These are phyloP conservation scores for Neotoxoptera formosana DNA, from an alignment of 1,140 invertebrate genomes.

Conservation along the genomic window DNA sequence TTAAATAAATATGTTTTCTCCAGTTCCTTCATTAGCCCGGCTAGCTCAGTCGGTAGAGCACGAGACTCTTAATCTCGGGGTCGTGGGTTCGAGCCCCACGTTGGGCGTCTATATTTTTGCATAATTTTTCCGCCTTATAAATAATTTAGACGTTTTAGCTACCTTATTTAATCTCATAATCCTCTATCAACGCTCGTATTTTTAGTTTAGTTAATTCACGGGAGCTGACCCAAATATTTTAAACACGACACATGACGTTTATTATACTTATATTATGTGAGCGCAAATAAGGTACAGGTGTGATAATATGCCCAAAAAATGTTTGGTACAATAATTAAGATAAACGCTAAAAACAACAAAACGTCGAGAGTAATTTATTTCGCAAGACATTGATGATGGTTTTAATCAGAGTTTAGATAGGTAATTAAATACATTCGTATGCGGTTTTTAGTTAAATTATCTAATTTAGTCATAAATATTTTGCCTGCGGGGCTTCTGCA, in stretches of 20 bases:
- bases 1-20: neutral
- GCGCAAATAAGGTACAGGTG: no score
- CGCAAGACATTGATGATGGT: neutral
- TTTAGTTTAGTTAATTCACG: no score
- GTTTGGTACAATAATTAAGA: neutral
- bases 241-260: no score
- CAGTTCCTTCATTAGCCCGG: constrained; percentile 60
- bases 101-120: constrained; percentile 64
- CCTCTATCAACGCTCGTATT: neutral
- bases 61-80: constrained; percentile 70
- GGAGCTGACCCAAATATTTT: neutral
- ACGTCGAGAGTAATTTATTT: neutral
- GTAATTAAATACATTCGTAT: neutral
- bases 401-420: neutral
- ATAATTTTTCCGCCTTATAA: neutral
- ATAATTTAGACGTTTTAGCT: no score
- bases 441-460: neutral
- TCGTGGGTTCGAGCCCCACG: constrained; percentile 70
- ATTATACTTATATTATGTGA: no score
- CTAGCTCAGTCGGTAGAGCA: constrained; percentile 68
- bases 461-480: neutral
- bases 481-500: neutral
- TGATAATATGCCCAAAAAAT: no score
- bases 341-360: neutral
- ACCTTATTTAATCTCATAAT: neutral